Base-by-base conservation (phyloP, 2,113 vertebrate species). In the Asarcornis scutulata region DNA sequence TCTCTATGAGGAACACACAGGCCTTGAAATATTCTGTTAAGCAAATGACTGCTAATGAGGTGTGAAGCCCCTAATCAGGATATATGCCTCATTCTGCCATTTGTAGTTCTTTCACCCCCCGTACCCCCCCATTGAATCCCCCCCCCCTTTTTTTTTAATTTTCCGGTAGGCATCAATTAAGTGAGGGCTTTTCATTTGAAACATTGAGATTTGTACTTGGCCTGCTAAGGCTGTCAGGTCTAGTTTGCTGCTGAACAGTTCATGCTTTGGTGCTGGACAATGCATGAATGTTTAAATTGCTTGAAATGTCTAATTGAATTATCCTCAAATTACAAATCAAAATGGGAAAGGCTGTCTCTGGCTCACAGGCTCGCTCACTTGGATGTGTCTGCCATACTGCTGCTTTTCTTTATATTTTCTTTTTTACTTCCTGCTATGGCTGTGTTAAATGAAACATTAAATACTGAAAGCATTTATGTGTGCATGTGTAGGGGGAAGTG, bases 241-340 rank as follows among this genome's bases (percentile, higher is more conserved):
- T 97, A 48, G 97, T 99, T 98, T 98, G 97, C 97, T 96, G 96
- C 97, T 97, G 93, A 97, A 96, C 96, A 90, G 97, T 96, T 98
- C 97, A 96, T 97, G 97, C 69, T 96, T 97, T 97, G 89, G 93
- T 96, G 97, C 97, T 97, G 98, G 98, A 98, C 98, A 98, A 98
- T 98, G 96, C 98, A 98, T 97, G 97, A 98, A 98, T 98, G 98
- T 98, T 98, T 98, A 98, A 99, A 98, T 98, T 98, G 98, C 98
- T 98, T 95, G 95, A 97, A 96, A 97, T 96, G 98, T 98, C 98
- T 98, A 97, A 97, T 95, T 97, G 97, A 97, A 98, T 99, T 98
- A 98, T 82, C 97, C 87, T 99, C 98, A 98, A 97, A 96, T 96
- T 96, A 96, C 96, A 95, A 97, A 98, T 98, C 97, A 95, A 97